A percentile compares a stretch with the other conserved stretches of the same genome.
phyloP scores from a whole-genome alignment of 2,113 vertebrate genomes.

The Cyanoliseus patagonus region DNA sequence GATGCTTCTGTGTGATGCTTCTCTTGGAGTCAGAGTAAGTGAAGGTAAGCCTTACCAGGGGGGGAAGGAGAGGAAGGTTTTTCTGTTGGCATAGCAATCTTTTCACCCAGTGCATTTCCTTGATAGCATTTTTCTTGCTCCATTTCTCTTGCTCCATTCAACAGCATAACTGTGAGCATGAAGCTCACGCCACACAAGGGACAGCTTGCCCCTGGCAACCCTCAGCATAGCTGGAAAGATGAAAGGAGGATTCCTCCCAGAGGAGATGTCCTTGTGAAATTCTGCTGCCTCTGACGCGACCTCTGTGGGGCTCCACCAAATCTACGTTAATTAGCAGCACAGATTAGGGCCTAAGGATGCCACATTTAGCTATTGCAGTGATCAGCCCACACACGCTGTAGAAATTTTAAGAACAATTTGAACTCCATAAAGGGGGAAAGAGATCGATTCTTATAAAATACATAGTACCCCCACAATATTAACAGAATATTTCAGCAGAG shows the following conservation, averaged over 20 bases:
- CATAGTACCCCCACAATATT: background rate
- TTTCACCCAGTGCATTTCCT: background rate
- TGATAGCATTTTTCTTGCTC: background rate
- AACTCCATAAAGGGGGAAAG: background rate
- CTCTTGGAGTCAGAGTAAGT: background rate
- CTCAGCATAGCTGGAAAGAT: background rate
- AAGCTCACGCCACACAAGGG: background rate
- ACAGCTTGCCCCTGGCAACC: background rate
- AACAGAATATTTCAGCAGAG: background rate
- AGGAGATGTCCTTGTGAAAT: background rate
- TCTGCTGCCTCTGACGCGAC: background rate
- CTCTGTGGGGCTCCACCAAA: background rate
- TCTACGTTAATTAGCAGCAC: background rate
- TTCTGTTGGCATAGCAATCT: background rate
- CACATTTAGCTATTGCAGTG: background rate
- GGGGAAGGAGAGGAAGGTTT: background rate
- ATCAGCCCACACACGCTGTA: background rate
- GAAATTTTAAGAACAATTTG: constrained; percentile 1
- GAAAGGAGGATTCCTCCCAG: background rate
- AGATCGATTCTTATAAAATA: background rate
- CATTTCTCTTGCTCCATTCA: background rate
- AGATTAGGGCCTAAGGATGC: background rate
- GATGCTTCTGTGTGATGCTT: background rate
- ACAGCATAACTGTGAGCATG: background rate
- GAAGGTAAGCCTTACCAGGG: background rate